Percentiles rank a stretch among this genome's conserved stretches.
phyloP scores from a whole-genome alignment of 1,140 invertebrate species.

The Psilanteris sp. region DNA sequence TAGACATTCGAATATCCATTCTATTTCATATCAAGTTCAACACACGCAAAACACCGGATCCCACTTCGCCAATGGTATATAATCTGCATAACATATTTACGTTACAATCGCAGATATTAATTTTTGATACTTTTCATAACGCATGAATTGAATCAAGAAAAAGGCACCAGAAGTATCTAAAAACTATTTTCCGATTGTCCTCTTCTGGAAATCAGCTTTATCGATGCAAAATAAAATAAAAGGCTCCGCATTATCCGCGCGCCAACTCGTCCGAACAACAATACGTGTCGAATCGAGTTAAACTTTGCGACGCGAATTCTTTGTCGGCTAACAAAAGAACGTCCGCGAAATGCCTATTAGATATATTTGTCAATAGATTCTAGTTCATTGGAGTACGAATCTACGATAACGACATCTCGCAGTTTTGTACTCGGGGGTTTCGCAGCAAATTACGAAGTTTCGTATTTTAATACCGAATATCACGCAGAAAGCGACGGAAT shows the following conservation, averaged over 20 bases:
- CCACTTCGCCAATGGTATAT: no score
- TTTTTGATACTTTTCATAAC: no score
- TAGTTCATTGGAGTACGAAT: slow-evolving; percentile 18
- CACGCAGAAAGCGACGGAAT: slow-evolving; percentile 15
- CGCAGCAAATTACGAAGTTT: slow-evolving; percentile 48
- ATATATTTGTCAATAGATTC: slow-evolving; percentile 29
- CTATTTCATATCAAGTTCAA: no score
- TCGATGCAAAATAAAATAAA: not conserved
- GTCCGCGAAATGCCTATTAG: slow-evolving; percentile 5
- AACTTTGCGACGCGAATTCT: not conserved
- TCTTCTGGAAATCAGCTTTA: not conserved
- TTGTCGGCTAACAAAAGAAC: not conserved
- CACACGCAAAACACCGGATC: no score
- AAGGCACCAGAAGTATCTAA: not conserved
- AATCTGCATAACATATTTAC: no score
- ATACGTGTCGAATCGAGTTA: slow-evolving; percentile 1
- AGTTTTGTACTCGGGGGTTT: not conserved
- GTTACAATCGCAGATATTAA: no score
- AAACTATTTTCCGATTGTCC: not conserved
- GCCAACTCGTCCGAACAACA: not conserved
- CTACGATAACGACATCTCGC: slow-evolving; percentile 15
- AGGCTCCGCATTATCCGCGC: not conserved
- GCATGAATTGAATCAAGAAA: no score
- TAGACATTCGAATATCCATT: no score
- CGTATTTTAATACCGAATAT: slow-evolving; percentile 56